These are phyloP conservation scores for Philonicus albiceps DNA, from an alignment of 2,888 invertebrate genomes.

Conservation along the genomic window DNA sequence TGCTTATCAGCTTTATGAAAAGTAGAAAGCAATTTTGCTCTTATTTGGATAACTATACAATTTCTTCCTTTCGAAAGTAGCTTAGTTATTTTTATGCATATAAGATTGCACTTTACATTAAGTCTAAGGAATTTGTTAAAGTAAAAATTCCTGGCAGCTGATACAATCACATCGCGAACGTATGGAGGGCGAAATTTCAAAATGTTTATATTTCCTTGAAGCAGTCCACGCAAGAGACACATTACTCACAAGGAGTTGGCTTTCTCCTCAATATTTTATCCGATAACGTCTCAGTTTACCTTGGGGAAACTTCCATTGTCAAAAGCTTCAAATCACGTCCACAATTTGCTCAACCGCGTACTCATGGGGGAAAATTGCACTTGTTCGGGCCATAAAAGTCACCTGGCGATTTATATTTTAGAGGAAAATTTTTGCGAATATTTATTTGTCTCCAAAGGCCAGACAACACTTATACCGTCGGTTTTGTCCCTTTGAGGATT, in stretches of 20 bases:
- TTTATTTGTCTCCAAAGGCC: conserved; percentile 15
- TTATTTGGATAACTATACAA: neutral
- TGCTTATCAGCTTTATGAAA: neutral
- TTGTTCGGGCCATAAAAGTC: conserved; percentile 15
- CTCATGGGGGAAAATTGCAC: conserved; percentile 8
- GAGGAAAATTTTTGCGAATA: neutral
- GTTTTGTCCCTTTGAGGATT: neutral
- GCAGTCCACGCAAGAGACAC: neutral
- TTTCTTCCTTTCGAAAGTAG: neutral
- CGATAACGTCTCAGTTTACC: neutral
- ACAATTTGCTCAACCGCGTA: neutral
- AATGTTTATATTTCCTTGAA: neutral
- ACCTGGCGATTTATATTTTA: conserved; percentile 1
- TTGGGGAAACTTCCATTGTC: neutral
- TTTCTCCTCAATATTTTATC: neutral
- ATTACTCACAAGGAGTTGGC: neutral
- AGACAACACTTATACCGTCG: neutral
- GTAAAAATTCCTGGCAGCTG: neutral
- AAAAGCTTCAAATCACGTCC: neutral
- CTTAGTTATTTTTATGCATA: neutral
- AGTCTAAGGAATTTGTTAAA: neutral
- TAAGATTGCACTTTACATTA: neutral
- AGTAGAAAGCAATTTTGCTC: neutral
- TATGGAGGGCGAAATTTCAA: neutral
- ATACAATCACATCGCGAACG: neutral